phyloP scores from a whole-genome alignment of 2,113 vertebrate genomes.

The Tychaedon coryphoeus region DNA sequence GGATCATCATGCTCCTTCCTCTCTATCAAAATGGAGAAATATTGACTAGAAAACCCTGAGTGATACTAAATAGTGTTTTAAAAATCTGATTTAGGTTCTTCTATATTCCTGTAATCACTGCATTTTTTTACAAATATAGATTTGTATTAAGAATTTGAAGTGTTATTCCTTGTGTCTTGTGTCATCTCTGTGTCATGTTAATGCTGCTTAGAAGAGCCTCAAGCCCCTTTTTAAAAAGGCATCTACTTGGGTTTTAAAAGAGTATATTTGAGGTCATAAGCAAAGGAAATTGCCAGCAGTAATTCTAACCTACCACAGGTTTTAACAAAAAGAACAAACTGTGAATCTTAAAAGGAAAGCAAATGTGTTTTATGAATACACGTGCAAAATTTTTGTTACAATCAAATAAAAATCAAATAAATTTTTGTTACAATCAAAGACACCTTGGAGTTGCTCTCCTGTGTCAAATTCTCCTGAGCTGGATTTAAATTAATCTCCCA shows the following conservation, averaged over 20 bases:
- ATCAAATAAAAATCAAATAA: constrained; percentile 73
- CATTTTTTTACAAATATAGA: not conserved
- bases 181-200: not conserved
- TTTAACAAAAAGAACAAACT: constrained; percentile 46
- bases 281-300: constrained; percentile 49
- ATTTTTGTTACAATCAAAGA: constrained; percentile 78
- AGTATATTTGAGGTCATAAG: constrained; percentile 1
- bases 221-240: not conserved
- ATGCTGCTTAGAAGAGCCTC: not conserved
- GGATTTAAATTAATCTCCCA: constrained; percentile 72
- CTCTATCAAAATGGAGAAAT: not conserved
- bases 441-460: constrained; percentile 68
- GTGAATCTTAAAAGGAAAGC: constrained; percentile 58
- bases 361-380: constrained; percentile 76
- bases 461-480: constrained; percentile 68
- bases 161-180: not conserved
- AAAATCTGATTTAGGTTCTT: not conserved
- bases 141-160: not conserved
- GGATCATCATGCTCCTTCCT: not conserved
- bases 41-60: not conserved
- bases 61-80: not conserved
- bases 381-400: constrained; percentile 74
- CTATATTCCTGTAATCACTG: not conserved
- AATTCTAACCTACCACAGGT: constrained; percentile 24
- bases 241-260: not conserved